A percentile compares a stretch with the other conserved stretches of the same genome.
phyloP scores from a whole-genome alignment of 2,888 invertebrate species.

The Odontocerum albicorne region DNA sequence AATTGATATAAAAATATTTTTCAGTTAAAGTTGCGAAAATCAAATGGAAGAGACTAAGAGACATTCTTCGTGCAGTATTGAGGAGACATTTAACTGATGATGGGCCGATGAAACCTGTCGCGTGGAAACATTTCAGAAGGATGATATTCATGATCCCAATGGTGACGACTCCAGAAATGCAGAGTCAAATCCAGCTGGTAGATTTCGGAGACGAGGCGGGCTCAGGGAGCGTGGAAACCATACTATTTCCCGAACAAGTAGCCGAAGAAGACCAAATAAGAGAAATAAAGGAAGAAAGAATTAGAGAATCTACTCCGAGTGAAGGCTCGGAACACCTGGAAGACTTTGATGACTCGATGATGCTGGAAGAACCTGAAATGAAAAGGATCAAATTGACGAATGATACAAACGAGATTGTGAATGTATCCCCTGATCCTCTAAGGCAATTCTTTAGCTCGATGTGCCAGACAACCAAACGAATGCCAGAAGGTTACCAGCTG shows the following conservation, averaged over 20 bases:
- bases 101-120: not conserved
- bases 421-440: not conserved
- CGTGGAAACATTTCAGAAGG: not conserved
- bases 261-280: not conserved
- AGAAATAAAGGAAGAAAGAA: not conserved
- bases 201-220: no score
- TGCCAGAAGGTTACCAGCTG: not conserved
- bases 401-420: not conserved
- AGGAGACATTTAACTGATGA: not conserved
- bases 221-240: no score
- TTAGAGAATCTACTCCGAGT: not conserved
- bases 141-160: not conserved
- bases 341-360: not conserved
- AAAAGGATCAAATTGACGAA: not conserved
- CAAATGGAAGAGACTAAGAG: constrained; percentile 1
- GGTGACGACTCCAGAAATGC: no score
- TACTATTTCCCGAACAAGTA: not conserved
- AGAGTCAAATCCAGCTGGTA: no score
- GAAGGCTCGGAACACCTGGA: not conserved
- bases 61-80: not conserved
- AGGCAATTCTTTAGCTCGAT: not conserved
- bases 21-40: not conserved
- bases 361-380: not conserved
- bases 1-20: no score
- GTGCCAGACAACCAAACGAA: not conserved